Evolutionary conservation across 2,797 vertebrate species (phyloP).

Genomic region (Phalloptychus januarius): DNA sequence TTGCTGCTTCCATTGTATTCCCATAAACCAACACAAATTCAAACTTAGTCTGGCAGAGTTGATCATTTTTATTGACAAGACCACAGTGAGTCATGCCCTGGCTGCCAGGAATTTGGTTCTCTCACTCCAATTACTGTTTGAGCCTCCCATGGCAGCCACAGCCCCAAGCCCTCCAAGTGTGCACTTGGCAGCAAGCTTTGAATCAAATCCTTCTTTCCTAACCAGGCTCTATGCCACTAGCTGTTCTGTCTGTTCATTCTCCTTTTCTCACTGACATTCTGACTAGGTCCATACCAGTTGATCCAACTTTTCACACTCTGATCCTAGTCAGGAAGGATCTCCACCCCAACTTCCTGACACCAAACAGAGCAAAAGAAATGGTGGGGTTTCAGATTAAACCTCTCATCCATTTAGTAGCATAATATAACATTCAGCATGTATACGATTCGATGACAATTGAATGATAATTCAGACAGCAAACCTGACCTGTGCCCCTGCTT

Average conservation of each 20-base stretch:
- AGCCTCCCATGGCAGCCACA: slow-evolving; percentile 38
- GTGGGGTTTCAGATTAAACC: neutral
- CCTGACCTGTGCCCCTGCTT: neutral
- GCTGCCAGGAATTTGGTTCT: slow-evolving; percentile 44
- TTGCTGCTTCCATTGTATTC: slow-evolving; percentile 18
- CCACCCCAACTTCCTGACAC: slow-evolving; percentile 1
- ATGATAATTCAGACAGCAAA: neutral
- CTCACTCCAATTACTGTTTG: slow-evolving; percentile 49
- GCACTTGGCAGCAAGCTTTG: slow-evolving; percentile 43
- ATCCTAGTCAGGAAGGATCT: slow-evolving; percentile 18
- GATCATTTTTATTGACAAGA: slow-evolving; percentile 51
- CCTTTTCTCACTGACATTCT: slow-evolving; percentile 33
- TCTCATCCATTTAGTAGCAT: neutral
- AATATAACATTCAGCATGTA: neutral
- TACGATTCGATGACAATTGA: neutral
- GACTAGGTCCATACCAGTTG: slow-evolving; percentile 36
- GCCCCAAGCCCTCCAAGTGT: slow-evolving; percentile 27
- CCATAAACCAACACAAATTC: slow-evolving; percentile 30
- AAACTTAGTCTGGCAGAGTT: slow-evolving; percentile 24
- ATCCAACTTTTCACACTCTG: slow-evolving; percentile 39
- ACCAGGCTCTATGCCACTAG: slow-evolving; percentile 47
- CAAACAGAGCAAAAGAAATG: neutral
- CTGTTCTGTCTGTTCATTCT: slow-evolving; percentile 33
- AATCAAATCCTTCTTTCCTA: slow-evolving; percentile 45
- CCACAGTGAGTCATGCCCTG: slow-evolving; percentile 33